Percentiles rank a stretch among this genome's conserved stretches.
phyloP scores from a whole-genome alignment of 1,140 invertebrate species.

The Zaprionus capensis region DNA sequence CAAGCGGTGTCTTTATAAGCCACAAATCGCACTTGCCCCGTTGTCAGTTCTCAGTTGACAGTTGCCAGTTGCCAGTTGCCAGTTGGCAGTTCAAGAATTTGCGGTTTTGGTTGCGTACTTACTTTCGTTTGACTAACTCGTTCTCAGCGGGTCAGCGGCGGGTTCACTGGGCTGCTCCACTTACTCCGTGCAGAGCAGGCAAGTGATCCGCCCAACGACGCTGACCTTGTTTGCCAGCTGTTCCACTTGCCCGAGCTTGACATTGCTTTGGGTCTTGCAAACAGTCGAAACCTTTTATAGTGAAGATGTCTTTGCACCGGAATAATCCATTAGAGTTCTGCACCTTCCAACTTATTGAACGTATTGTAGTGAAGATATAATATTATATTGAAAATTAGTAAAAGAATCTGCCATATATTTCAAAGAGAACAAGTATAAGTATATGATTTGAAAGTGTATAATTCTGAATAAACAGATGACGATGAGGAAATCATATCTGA shows the following conservation, averaged over 20 bases:
- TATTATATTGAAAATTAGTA: too few species aligned
- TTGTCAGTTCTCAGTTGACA: background rate
- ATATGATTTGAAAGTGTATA: too few species aligned
- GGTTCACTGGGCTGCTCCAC: constrained; percentile 41
- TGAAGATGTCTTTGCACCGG: too few species aligned
- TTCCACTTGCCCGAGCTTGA: background rate
- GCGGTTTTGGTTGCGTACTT: constrained; percentile 47
- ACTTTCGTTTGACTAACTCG: constrained; percentile 71
- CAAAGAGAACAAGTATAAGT: background rate
- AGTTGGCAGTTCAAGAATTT: background rate
- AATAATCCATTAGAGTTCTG: too few species aligned
- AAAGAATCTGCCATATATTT: background rate
- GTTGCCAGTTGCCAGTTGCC: background rate
- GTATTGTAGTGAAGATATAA: too few species aligned
- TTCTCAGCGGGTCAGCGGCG: constrained; percentile 44
- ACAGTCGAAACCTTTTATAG: too few species aligned
- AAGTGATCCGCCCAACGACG: background rate
- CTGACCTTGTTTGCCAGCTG: background rate
- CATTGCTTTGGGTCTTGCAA: background rate
- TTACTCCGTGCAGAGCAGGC: background rate
- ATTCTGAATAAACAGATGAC: too few species aligned
- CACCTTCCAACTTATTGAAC: too few species aligned
- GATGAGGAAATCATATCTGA: too few species aligned
- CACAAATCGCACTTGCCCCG: background rate
- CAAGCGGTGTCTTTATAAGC: constrained; percentile 49